Evolutionary conservation across 2,888 invertebrate genomes (phyloP), one percentile per base, ranked within the genome.

Genomic region (Pardosa pseudoannulata): DNA sequence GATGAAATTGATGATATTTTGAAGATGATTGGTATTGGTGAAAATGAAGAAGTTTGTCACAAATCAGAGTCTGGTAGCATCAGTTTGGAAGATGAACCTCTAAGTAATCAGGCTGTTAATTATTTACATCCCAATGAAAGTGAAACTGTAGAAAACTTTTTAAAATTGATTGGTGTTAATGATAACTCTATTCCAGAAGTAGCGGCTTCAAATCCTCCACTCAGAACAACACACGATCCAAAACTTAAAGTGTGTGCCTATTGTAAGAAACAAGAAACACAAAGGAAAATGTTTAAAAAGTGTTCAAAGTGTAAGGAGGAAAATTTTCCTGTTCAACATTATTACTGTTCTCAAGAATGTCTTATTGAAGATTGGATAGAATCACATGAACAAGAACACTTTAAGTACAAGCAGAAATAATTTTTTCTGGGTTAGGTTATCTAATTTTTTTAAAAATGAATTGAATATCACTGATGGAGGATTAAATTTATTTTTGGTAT

Each of bases 321-420:
- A 39, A 87, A 87, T 23, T 80, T 80, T 68, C 29, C n/a, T 3
- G 27, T 28, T 19, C 87, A 79, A 1, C 80, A 31, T 31, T 87
- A 80, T 72, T 87, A 87, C 50, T 87, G 87, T 68, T 78, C 76
- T 19, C 70, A 56, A 27, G 39, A 71, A 3, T 87, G 87, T 32
- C 76, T 80, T 13, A 3, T 87, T 5, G 68, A 65, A 23, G 80
- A 87, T 67, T 87, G 87, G 87, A 50, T 72, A 36, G 56, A 81
- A 46, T 76, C 76, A 7, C 87, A 87, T 32, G 41, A 80, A 56
- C 72, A 76, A 41, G 80, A 80, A 73, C 87, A 87, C 56, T 71
- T 29, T 0, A 72, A 56, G 29, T 23, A 16, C 56, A 5, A 36
- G 9, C 5, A 36, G 9, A 7, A 7, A 9, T 36, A 5, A 7